Evolutionary conservation across 2,113 vertebrate genomes (phyloP).

Genomic region (Rousettus leschenaultii): DNA sequence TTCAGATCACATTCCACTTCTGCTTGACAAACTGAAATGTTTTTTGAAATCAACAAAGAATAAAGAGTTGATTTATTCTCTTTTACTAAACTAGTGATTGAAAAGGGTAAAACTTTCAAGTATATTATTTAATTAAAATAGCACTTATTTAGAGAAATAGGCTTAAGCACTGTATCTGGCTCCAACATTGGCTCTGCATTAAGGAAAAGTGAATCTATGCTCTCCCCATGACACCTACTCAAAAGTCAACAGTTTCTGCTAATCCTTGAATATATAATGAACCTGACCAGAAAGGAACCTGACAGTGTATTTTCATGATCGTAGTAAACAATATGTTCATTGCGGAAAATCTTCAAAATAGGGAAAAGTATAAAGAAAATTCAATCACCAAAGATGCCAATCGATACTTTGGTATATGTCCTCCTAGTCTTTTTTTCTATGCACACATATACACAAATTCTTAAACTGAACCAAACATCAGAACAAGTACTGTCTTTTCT

Average conservation of each 20-base stretch:
- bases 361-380: not conserved
- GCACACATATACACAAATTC: not conserved
- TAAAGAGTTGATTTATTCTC: not conserved
- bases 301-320: not conserved
- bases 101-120: not conserved
- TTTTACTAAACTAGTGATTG: not conserved
- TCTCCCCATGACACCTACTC: not conserved
- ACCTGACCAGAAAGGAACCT: not conserved
- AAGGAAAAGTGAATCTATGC: not conserved
- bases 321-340: not conserved
- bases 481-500: not conserved
- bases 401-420: not conserved
- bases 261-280: not conserved
- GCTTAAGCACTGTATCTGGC: not conserved
- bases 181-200: not conserved
- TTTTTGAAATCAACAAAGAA: constrained; percentile 35
- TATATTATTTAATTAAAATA: not conserved
- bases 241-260: not conserved
- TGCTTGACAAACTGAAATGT: not conserved
- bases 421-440: not conserved
- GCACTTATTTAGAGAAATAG: not conserved
- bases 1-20: not conserved
- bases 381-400: not conserved
- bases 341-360: not conserved
- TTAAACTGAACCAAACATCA: not conserved